phyloP scores from a whole-genome alignment of 2,888 invertebrate genomes.

The Mamestra brassicae region DNA sequence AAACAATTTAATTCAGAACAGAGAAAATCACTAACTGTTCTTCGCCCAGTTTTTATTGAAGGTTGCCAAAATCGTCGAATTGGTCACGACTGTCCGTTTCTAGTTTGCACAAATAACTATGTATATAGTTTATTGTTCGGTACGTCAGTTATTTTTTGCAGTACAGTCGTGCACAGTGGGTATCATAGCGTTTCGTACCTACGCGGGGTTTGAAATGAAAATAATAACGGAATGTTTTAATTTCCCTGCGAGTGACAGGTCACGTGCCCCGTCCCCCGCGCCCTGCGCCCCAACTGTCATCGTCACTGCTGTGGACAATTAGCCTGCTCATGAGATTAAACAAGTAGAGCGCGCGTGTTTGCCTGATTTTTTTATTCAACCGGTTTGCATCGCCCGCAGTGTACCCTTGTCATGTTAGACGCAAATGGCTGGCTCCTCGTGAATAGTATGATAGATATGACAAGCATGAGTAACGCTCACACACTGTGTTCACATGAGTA shows the following conservation, averaged over 20 bases:
- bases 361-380: constrained; percentile 77
- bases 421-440: constrained; percentile 70
- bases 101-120: constrained; percentile 52
- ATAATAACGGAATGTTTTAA: constrained; percentile 91
- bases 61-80: constrained; percentile 56
- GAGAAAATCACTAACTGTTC: constrained; percentile 51
- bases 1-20: constrained; percentile 26
- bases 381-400: constrained; percentile 70
- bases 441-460: constrained; percentile 79
- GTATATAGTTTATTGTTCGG: constrained; percentile 47
- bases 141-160: constrained; percentile 60
- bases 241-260: constrained; percentile 91
- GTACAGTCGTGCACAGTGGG: constrained; percentile 53
- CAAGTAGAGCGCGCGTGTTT: constrained; percentile 81
- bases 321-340: constrained; percentile 90
- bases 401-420: constrained; percentile 71
- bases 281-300: constrained; percentile 80
- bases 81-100: constrained; percentile 58
- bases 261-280: constrained; percentile 83
- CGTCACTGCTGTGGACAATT: constrained; percentile 89
- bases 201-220: constrained; percentile 75
- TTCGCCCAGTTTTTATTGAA: constrained; percentile 44
- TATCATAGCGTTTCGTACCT: constrained; percentile 52
- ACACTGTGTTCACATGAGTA: constrained; percentile 71
- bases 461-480: constrained; percentile 72